A percentile compares a stretch with the other conserved stretches of the same genome.
phyloP scores from a whole-genome alignment of 1,140 invertebrate genomes.

The Drosophila teissieri region DNA sequence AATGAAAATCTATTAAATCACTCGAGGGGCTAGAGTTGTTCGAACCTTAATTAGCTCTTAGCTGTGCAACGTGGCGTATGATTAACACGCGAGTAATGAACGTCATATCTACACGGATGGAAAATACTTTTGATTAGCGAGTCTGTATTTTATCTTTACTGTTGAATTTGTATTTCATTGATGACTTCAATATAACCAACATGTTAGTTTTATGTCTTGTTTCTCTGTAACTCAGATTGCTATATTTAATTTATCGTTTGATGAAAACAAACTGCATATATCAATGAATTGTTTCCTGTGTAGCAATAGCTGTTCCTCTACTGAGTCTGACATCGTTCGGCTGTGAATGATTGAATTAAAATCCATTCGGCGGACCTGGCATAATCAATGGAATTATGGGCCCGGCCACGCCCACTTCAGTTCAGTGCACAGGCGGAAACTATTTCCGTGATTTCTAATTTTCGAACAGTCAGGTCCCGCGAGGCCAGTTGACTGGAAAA shows the following conservation, averaged over 20 bases:
- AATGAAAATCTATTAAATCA: conserved; percentile 55
- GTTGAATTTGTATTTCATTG: neutral
- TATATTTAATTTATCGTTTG: neutral
- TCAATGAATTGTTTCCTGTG: neutral
- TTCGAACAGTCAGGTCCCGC: conserved; percentile 28
- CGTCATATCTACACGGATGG: conserved; percentile 34
- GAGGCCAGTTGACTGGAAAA: conserved; percentile 58
- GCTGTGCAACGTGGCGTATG: conserved; percentile 74
- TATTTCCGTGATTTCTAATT: conserved; percentile 59
- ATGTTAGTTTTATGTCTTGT: too few relatives aligned
- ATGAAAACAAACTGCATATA: neutral
- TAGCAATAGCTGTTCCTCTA: neutral
- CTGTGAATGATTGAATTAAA: conserved; percentile 81
- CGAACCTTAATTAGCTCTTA: conserved; percentile 66
- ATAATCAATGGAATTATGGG: conserved; percentile 66
- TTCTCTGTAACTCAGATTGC: too few relatives aligned
- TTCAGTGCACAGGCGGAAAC: conserved; percentile 61
- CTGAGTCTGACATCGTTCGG: conserved; percentile 23
- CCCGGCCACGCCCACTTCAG: conserved; percentile 28
- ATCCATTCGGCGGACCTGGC: conserved; percentile 47
- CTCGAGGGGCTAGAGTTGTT: conserved; percentile 39
- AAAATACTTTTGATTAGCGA: conserved; percentile 1
- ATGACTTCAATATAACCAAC: neutral
- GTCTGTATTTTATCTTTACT: too few relatives aligned
- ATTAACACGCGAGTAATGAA: conserved; percentile 80